These are phyloP conservation scores for Lycaon pictus DNA, from an alignment of 2,113 vertebrate species.

Conservation along the genomic window DNA sequence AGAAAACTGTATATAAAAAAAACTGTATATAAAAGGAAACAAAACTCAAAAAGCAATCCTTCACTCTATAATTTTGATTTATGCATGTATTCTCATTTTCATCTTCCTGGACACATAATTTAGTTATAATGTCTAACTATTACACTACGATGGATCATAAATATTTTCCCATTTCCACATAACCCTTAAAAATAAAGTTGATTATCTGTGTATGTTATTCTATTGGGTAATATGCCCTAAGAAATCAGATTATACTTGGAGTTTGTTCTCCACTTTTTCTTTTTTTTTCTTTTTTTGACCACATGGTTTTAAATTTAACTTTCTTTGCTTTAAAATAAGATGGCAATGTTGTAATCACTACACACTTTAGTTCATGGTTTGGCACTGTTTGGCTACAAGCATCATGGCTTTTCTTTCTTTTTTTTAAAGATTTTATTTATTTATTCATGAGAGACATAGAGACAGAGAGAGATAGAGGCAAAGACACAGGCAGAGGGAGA, in stretches of 20 bases:
- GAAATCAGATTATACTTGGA: background rate
- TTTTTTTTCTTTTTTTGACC: background rate
- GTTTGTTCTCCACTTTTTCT: constrained; percentile 25
- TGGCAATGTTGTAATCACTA: background rate
- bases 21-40: constrained; percentile 21
- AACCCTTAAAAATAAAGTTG: constrained; percentile 39
- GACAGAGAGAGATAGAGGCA: too few species aligned
- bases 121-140: background rate
- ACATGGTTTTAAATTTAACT: constrained; percentile 34
- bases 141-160: background rate
- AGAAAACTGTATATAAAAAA: background rate
- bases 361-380: constrained; percentile 19
- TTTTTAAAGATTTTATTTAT: too few species aligned
- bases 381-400: background rate
- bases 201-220: background rate
- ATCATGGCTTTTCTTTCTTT: background rate
- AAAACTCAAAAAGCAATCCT: background rate
- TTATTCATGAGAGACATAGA: too few species aligned
- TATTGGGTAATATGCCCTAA: background rate
- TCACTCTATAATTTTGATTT: background rate
- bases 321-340: constrained; percentile 9
- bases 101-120: background rate
- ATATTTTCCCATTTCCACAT: background rate
- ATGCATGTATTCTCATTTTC: background rate
- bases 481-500: too few species aligned